These are phyloP conservation scores for Sphaerodactylus townsendi DNA, from an alignment of 2,113 vertebrate genomes.

Conservation along the genomic window DNA sequence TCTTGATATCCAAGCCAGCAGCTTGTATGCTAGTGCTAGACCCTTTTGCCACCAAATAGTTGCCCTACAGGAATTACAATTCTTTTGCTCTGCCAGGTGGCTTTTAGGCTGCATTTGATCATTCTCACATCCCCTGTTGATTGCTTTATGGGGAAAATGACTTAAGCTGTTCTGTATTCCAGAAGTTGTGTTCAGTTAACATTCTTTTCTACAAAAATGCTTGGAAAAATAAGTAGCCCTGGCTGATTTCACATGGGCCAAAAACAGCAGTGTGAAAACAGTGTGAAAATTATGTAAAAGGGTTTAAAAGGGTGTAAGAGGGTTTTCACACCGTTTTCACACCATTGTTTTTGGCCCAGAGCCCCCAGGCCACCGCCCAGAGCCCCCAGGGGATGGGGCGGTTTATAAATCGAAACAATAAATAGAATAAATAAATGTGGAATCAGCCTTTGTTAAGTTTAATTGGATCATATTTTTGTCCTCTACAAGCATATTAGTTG, in stretches of 20 bases:
- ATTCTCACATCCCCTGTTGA: neutral
- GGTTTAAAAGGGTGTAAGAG: no score
- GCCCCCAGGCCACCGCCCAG: no score
- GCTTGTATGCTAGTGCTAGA: neutral
- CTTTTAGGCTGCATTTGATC: neutral
- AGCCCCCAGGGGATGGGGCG: no score
- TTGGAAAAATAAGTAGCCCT: slow-evolving; percentile 13
- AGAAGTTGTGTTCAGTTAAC: neutral
- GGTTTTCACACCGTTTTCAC: no score
- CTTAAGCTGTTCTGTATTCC: neutral
- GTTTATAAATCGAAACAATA: no score
- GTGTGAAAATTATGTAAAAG: no score
- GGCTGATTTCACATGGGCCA: no score
- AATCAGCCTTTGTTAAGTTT: slow-evolving; percentile 24
- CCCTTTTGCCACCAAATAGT: neutral
- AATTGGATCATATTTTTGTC: slow-evolving; percentile 24
- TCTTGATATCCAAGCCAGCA: neutral
- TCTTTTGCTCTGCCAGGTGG: neutral
- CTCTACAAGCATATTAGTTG: slow-evolving; percentile 14
- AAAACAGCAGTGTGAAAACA: no score
- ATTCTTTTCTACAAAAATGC: neutral
- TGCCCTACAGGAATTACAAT: neutral
- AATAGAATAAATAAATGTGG: no score
- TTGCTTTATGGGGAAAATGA: neutral
- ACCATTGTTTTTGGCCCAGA: no score